Percentiles rank a stretch among this genome's conserved stretches.
Conservation (phyloP, 2,113 vertebrate species). For the Prunella himalayana region DNA sequence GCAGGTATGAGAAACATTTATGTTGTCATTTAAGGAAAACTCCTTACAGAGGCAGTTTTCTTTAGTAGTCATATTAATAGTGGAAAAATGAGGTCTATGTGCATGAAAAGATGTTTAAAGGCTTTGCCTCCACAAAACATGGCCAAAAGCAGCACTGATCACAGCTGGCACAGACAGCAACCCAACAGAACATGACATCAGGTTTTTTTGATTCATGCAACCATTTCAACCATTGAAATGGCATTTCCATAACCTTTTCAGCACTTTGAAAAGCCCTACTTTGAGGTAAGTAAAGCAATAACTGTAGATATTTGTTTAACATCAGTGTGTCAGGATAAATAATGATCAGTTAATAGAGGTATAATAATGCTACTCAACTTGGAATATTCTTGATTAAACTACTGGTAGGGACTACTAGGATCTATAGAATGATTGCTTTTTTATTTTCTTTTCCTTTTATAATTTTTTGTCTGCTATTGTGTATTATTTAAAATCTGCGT, state of each 20-base stretch:
- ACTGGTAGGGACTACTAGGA: background rate
- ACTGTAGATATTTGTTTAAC: background rate
- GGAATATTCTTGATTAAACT: constrained; percentile 29
- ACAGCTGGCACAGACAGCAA: background rate
- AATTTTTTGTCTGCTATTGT: background rate
- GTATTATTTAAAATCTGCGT: background rate
- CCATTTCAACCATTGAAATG: constrained; percentile 30
- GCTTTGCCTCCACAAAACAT: background rate
- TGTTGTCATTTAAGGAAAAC: background rate
- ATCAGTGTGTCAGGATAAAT: constrained; percentile 14
- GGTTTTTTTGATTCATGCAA: background rate
- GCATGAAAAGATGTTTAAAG: background rate
- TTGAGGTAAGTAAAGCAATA: constrained; percentile 24
- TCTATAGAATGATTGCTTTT: constrained; percentile 4
- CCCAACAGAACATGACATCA: background rate
- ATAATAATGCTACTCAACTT: constrained; percentile 15
- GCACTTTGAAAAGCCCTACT: background rate
- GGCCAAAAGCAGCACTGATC: background rate
- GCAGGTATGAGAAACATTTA: background rate
- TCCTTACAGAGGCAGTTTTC: background rate
- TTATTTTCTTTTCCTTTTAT: background rate
- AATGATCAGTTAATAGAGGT: constrained; percentile 33
- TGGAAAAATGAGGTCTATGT: background rate
- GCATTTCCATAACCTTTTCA: background rate
- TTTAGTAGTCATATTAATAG: background rate